phyloP scores from a whole-genome alignment of 2,113 vertebrate genomes.

The Neoarius graeffei region DNA sequence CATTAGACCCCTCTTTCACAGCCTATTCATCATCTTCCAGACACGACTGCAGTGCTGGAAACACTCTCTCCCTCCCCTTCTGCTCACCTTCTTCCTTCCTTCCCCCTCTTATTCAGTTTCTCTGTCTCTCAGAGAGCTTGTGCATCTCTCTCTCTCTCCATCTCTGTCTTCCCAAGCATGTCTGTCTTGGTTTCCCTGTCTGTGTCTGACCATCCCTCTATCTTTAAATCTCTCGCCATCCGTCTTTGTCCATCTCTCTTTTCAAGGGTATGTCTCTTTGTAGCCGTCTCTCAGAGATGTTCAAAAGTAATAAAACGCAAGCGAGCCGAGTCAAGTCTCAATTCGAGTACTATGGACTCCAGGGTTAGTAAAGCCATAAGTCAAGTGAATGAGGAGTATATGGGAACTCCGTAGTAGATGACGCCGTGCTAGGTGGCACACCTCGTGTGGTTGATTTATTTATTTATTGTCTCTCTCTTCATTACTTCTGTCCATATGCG shows the following conservation, averaged over 20 bases:
- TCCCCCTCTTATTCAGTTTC: neutral
- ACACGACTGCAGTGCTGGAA: slow-evolving; percentile 38
- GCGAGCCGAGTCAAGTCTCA: too few relatives aligned
- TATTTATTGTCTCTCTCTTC: too few relatives aligned
- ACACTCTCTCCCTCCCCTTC: neutral
- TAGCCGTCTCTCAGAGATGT: neutral
- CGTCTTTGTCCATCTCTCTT: neutral
- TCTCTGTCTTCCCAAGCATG: neutral
- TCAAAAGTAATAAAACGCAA: too few relatives aligned
- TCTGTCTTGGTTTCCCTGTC: neutral
- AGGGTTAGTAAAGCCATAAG: too few relatives aligned
- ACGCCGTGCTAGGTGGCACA: too few relatives aligned
- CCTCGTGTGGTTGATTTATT: too few relatives aligned
- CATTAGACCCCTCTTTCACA: slow-evolving; percentile 45
- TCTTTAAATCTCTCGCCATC: neutral
- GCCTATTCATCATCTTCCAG: slow-evolving; percentile 58
- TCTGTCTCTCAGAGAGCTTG: neutral
- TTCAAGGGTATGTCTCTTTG: too few relatives aligned
- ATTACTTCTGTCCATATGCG: too few relatives aligned
- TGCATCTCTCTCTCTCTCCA: neutral
- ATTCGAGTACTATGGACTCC: too few relatives aligned
- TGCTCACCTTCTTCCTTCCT: neutral
- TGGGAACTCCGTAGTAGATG: too few relatives aligned
- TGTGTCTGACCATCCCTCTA: neutral
- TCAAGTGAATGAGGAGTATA: too few relatives aligned